Base-by-base conservation (phyloP, 2,888 invertebrate genomes). In the Aphrophora alni region DNA sequence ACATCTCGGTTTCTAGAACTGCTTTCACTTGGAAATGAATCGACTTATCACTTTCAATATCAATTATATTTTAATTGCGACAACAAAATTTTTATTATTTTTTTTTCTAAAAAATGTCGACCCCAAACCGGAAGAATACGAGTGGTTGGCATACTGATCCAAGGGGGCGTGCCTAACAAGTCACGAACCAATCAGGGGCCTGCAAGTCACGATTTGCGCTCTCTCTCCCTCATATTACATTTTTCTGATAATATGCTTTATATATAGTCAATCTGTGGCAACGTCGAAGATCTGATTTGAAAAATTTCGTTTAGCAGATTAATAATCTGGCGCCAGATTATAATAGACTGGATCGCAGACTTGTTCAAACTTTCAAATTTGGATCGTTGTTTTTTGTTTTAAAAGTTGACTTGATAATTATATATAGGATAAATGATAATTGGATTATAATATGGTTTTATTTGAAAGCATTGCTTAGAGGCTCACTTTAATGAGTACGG, bases 161-260 rank as follows among this genome's bases (percentile, higher is more conserved):
- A n/a, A 38, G 73, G 59, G 59, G 78, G 78, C 78, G 78, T 44
- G 78, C 24, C 78, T 51, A 26, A 8, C 21, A 25, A 59, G 78
- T 78, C 78, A 78, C 78, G 78, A 78, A 51, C 38, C 78, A 78
- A 78, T 78, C 78, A 78, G 72, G 38, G 21, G 71, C 44, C 72
- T 71, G 38, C 78, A 72, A 26, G 78, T 71, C 78, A 78, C 78
- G 78, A 78, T 78, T 51, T 44, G 72, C 78, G 44, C 78, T 78
- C 78, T 78, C 78, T 51, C 78, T 73, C 59, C 12, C 59, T 59
- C 59, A 21, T 59, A 59, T 59, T 27, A 72, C 78, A 71, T 78
- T 72, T 78, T 78, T 78, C 72, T 78, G 78, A 78, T 78, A 78
- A 78, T 78, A 72, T 78, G 28, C 71, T 78, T 73, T 73, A 78